A percentile compares a stretch with the other conserved stretches of the same genome.
Conservation (phyloP, 1,140 invertebrate species). For the Trachymyrmex septentrionalis region DNA sequence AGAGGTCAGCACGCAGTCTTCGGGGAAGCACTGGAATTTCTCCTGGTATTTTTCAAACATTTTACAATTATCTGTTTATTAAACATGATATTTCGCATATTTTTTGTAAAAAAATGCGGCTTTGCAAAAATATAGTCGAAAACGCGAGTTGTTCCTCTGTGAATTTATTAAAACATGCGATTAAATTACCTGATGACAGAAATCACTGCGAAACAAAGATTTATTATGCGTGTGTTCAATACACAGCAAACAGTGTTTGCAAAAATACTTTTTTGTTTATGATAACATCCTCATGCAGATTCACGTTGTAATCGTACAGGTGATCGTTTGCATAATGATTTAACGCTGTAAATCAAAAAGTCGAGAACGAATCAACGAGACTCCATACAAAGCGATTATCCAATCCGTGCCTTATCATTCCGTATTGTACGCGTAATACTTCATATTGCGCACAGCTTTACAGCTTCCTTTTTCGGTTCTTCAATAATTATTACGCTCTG, state of each 20-base stretch:
- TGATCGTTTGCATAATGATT: background rate
- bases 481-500: slow-evolving; percentile 53
- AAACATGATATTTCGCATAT: background rate
- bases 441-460: background rate
- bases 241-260: background rate
- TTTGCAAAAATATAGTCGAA: background rate
- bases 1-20: slow-evolving; percentile 52
- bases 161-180: background rate
- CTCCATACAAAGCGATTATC: slow-evolving; percentile 2
- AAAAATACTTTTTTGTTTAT: background rate
- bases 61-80: slow-evolving; percentile 25
- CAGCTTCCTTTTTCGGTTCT: slow-evolving; percentile 14
- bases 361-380: background rate
- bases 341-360: background rate
- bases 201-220: background rate
- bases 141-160: background rate
- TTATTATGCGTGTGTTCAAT: background rate
- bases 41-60: background rate
- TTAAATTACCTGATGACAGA: background rate
- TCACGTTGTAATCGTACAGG: background rate
- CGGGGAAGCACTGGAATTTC: background rate
- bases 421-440: background rate
- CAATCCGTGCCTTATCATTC: slow-evolving; percentile 26
- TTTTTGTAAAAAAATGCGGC: background rate
- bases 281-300: slow-evolving; percentile 8